Base-by-base conservation (phyloP, 2,797 vertebrate species). In the Cryptoblepharus egeriae region DNA sequence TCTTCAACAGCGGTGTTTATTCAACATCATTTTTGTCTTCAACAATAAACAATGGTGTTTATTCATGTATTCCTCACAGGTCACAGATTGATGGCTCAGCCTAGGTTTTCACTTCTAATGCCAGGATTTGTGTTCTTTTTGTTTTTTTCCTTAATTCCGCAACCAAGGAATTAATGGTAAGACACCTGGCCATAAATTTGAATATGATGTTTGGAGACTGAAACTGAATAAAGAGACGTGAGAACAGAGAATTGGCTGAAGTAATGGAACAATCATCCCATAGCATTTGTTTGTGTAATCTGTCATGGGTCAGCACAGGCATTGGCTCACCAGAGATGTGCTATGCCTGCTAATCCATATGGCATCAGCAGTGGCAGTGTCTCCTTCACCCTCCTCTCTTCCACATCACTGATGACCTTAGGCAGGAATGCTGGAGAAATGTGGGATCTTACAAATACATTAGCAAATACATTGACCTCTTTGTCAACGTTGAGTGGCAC, bases 351-450 rank as follows among this genome's bases (percentile, higher is more conserved):
- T 81, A 83, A 73, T 89, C 39, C 52, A 32, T 0, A 1, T 63
- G 91, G 42, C 35, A 88, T 84, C 78, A 68, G 81, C 22, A 87
- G 52, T 49, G n/a, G 37, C 72, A 32, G 1, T 61, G 55, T n/a
- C 35, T 75, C 52, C 37, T 87, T 39, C 49, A 73, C 52, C 58
- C 70, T 84, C 67, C 81, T 91, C 85, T 75, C 5, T 82, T 5
- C 1, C 37, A 12, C 55, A 24, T 11, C 85, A 4, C 20, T 77
- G 82, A 7, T 24, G 32, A 15, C 16, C 75, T 79, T 87, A 82
- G 83, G 78, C 65, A 28, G 79, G 5, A 82, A 87, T 87, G 91
- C 85, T 49, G 28, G 79, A 77, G 75, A 82, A 92, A 88, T 5
- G 0, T n/a, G 58, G 3, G 49, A 72, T 57, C 52, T 79, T 64